Conservation (phyloP, 2,888 invertebrate species). For the Drosophila siamana region DNA sequence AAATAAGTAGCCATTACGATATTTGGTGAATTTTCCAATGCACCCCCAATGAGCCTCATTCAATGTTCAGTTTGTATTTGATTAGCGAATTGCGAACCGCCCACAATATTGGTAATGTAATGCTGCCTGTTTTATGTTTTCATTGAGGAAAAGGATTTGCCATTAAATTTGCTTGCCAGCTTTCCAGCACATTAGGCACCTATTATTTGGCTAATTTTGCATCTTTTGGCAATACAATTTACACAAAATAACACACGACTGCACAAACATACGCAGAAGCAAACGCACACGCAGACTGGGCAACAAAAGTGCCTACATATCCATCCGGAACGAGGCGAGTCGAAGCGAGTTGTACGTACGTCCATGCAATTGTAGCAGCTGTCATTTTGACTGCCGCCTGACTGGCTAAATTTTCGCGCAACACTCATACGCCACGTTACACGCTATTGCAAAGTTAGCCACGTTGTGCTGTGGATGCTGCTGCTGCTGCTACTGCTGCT, state of each 20-base stretch:
- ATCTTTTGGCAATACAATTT: constrained; percentile 79
- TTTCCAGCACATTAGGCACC: constrained; percentile 77
- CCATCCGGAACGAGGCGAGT: not conserved
- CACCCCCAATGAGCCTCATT: constrained; percentile 29
- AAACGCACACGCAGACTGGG: not conserved
- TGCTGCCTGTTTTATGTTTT: constrained; percentile 62
- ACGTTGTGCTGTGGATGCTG: constrained; percentile 15
- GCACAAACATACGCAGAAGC: constrained; percentile 55
- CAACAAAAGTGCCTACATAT: constrained; percentile 13
- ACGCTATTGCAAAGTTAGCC: constrained; percentile 26
- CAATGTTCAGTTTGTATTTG: constrained; percentile 37
- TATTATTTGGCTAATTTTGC: constrained; percentile 81
- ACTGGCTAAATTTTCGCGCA: constrained; percentile 56
- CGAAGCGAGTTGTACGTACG: constrained; percentile 4
- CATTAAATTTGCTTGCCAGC: constrained; percentile 69
- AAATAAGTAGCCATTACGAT: constrained; percentile 32
- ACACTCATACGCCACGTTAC: constrained; percentile 70
- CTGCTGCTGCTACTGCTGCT: no score
- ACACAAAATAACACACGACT: constrained; percentile 80
- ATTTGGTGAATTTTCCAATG: constrained; percentile 34
- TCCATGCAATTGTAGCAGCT: constrained; percentile 64
- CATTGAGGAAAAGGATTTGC: constrained; percentile 71
- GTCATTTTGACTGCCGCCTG: constrained; percentile 32
- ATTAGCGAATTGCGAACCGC: constrained; percentile 38
- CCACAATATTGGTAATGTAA: constrained; percentile 21